Base-by-base conservation (phyloP, 2,797 vertebrate genomes). In the Falco biarmicus region DNA sequence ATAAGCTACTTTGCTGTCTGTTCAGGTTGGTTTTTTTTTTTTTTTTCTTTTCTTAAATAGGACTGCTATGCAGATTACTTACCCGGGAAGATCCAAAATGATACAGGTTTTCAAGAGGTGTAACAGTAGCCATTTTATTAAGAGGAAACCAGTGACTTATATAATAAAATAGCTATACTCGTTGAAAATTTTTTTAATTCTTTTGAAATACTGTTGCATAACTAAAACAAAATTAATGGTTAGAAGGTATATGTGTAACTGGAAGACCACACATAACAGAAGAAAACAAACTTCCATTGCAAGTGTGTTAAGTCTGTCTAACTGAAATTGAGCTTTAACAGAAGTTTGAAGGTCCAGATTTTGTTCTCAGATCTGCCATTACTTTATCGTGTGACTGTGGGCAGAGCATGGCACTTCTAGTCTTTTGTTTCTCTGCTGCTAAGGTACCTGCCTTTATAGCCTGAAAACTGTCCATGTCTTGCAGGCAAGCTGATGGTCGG, bases 401-500 rank as follows among this genome's bases (percentile, higher is more conserved):
- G 10, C n/a, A 19, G 45, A 41, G 28, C 6, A 2, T 2, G 7
- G 32, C 21, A 3, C 41, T 81, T 54, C 3, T 15, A 7, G 22
- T 57, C 39, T 86, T 68, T 50, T 71, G 11, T 68, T 78, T 61
- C 29, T 5, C 6, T 43, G 0, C 24, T 54, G 48, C 47, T 45
- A 1, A 32, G 11, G 31, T 47, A 59, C 5, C 13, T 73, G n/a
- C 39, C 66, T 17, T 25, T 18, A 0, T 3, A 53, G n/a, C 5
- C 70, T 77, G 6, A 70, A 24, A 13, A 1, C 21, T 13, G 1
- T 34, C 16, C 0, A 0, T 43, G 12, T 78, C 9, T 50, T 45
- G 34, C 90, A 99, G 99, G 56, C 99, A 99, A 93, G 99, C 99
- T 0, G 99, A 99, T 26, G 99, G 99, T 8, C 98, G 99, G 25